Evolutionary conservation across 2,888 invertebrate genomes (phyloP), one percentile per base, ranked within the genome.

Genomic region (Plusia festucae): DNA sequence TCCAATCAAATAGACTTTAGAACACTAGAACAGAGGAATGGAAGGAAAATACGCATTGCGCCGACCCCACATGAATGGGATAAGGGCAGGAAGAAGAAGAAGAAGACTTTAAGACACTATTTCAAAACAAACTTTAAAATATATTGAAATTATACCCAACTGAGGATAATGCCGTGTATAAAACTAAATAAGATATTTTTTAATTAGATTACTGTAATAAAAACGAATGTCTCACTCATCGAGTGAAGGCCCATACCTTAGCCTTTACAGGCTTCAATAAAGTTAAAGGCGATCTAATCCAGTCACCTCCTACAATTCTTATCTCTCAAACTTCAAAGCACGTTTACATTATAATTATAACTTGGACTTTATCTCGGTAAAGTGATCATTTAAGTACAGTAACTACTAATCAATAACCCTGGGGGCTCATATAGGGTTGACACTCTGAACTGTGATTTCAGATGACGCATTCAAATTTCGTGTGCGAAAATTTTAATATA

Each of bases 391-490:
- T 82, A 83, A 82, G 82, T 81, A 85, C 81, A 86, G 85, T 82
- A 81, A 80, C 73, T 80, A 82, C 87, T 91, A 90, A 93, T 92
- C 93, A 91, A 91, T 91, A 89, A 84, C 88, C 88, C 89, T 79
- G 61, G 72, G 79, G 89, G 88, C 86, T 84, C 65, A 49, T 79
- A 77, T 24, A 79, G 79, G 79, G 79, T 63, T 79, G 76, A 18
- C 44, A 22, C 53, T 58, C 3, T 15, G 3, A 13, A 46, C 62
- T 72, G 49, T n/a, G 40, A 40, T 40, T 40, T n/a, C 6, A n/a
- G 2, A 34, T 34, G 40, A n/a, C 40, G 40, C 40, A n/a, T 5
- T 40, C n/a, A n/a, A 40, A n/a, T 40, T n/a, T n/a, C n/a, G n/a
- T 40, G 5, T 40, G 40, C 15, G n/a, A 40, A 40, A n/a, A n/a